phyloP scores from a whole-genome alignment of 2,888 invertebrate genomes.

The Chrysolina oricalcia region DNA sequence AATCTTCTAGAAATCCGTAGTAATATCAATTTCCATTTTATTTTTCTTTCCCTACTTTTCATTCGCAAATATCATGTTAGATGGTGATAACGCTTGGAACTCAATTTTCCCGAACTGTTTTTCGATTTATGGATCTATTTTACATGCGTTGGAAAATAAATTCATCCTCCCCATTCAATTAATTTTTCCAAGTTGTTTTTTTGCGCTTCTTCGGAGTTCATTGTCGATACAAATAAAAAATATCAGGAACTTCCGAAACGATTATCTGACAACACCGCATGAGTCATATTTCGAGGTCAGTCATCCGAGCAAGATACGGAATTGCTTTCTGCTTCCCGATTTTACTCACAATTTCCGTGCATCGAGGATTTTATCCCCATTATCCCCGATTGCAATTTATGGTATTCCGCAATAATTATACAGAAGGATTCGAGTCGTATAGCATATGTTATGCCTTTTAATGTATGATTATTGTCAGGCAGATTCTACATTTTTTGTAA shows the following conservation, averaged over 20 bases:
- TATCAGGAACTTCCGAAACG: not conserved
- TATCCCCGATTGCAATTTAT: slow-evolving; percentile 8
- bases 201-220: not conserved
- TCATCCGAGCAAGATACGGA: slow-evolving; percentile 35
- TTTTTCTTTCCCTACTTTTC: no score
- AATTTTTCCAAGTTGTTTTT: not conserved
- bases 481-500: not conserved
- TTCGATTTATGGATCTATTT: no score
- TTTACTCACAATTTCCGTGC: slow-evolving; percentile 40
- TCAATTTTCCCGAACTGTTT: no score
- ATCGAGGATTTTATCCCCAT: slow-evolving; percentile 14
- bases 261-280: slow-evolving; percentile 22
- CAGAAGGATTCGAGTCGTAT: not conserved
- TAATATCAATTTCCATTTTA: no score
- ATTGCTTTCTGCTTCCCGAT: slow-evolving; percentile 42
- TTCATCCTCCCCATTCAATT: not conserved
- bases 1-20: no score
- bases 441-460: not conserved
- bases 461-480: not conserved
- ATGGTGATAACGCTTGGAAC: no score
- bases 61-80: no score
- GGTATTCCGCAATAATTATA: not conserved
- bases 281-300: slow-evolving; percentile 39
- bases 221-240: not conserved
- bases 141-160: no score